These are phyloP conservation scores for Brachynemurus nebulosus DNA, from an alignment of 2,888 invertebrate genomes.

Conservation along the genomic window DNA sequence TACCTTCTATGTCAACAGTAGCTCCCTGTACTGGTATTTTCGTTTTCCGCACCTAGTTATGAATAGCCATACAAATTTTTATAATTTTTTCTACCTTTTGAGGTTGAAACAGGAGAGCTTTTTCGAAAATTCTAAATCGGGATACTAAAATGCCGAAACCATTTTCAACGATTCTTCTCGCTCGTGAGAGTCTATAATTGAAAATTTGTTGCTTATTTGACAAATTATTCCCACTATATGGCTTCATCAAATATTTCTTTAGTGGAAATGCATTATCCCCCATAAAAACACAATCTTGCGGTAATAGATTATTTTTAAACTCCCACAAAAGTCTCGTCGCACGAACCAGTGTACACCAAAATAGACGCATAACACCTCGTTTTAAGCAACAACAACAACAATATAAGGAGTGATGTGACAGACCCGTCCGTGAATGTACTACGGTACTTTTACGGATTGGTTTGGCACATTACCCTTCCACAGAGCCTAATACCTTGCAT, in stretches of 20 bases:
- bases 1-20: slow-evolving; percentile 1
- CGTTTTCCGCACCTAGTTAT: slow-evolving; percentile 3
- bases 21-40: not conserved
- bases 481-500: too few species aligned
- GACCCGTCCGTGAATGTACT: too few species aligned
- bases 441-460: too few species aligned
- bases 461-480: too few species aligned
- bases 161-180: slow-evolving; percentile 4
- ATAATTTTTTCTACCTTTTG: not conserved
- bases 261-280: slow-evolving; percentile 3
- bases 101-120: not conserved
- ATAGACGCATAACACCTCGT: too few species aligned
- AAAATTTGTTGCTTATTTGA: slow-evolving; percentile 1
- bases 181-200: slow-evolving; percentile 4
- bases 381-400: too few species aligned
- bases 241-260: slow-evolving; percentile 2
- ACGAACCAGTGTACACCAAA: too few species aligned
- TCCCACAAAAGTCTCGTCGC: too few species aligned
- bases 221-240: not conserved
- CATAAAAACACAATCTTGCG: not conserved
- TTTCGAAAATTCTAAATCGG: not conserved
- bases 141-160: slow-evolving; percentile 4
- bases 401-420: too few species aligned
- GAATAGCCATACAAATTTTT: not conserved
- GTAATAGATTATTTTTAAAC: too few species aligned